Base-by-base conservation (phyloP, 2,888 invertebrate species). In the Ornithoptera priamus region DNA sequence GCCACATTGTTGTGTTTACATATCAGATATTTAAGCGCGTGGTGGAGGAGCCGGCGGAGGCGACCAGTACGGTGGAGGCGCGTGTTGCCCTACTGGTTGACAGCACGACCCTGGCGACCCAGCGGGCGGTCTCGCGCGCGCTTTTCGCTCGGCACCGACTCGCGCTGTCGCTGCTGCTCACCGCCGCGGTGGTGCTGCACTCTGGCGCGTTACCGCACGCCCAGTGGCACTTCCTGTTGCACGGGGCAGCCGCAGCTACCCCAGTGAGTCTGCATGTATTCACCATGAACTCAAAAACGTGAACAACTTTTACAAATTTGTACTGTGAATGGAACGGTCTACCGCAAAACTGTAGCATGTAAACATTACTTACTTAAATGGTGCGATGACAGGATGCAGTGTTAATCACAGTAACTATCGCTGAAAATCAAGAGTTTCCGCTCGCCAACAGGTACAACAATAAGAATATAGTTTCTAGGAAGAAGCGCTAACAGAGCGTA, bases 61-160 rank as follows among this genome's bases (percentile, higher is more conserved):
- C 30, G n/a, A 53, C 53, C 30, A 46, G 39, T 22, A 59, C 56
- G 22, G 56, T 69, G 56, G 65, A 69, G 22, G 65, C 57, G 42
- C 65, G 69, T 20, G 69, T 69, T 20, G 61, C 57, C 22, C 4
- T 56, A 30, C 65, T 69, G 53, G 69, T 69, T 30, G 61, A 4
- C 22, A 39, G 57, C 61, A 17, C 56, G 7, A 96, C 97, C 0
- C 92, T 95, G 67, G 95, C 96, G 0, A 94, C 98, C 58, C 98
- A 97, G 82, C 95, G 95, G 12, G 98, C 97, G 80, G 96, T 98
- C 50, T 97, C 98, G 0, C 94, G 98, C 68, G 98, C 98, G 0
- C 93, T 99, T 15, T 98, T 98, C 81, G 98, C 98, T 84, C 94
- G 95, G 71, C 97, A 99, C 87, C 98, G 98, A 87, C 93, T 98